Evolutionary conservation across 2,888 invertebrate species (phyloP).

Genomic region (Luperina nickerlii): DNA sequence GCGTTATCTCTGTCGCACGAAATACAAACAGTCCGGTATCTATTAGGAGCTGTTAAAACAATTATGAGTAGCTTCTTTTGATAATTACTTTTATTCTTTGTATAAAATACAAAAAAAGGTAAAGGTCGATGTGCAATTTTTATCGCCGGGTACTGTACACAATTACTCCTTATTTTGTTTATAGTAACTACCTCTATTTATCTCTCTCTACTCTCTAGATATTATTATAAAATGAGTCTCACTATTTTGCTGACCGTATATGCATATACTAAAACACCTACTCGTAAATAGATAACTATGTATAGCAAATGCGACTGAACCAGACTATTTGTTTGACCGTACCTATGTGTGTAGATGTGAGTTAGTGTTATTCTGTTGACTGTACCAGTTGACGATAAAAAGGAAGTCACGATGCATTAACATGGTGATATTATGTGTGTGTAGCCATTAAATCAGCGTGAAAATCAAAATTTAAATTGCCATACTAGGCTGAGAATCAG

Average conservation of each 20-base stretch:
- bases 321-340: constrained; percentile 28
- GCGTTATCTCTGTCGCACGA: no score
- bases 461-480: no score
- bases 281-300: not conserved
- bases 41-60: no score
- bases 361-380: constrained; percentile 41
- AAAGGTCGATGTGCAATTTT: no score
- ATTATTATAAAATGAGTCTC: not conserved
- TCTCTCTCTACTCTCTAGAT: not conserved
- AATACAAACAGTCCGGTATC: no score
- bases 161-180: no score
- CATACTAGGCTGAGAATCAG: no score
- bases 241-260: constrained; percentile 15
- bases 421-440: constrained; percentile 44
- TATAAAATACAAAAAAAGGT: no score
- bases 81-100: no score
- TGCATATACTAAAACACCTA: not conserved
- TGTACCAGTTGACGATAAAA: constrained; percentile 70
- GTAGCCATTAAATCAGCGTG: constrained; percentile 10
- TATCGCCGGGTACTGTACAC: no score
- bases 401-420: constrained; percentile 75
- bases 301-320: constrained; percentile 6
- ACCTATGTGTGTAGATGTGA: not conserved
- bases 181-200: not conserved
- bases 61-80: no score